phyloP scores from a whole-genome alignment of 2,113 vertebrate genomes.

The Neodon shergylaensis region DNA sequence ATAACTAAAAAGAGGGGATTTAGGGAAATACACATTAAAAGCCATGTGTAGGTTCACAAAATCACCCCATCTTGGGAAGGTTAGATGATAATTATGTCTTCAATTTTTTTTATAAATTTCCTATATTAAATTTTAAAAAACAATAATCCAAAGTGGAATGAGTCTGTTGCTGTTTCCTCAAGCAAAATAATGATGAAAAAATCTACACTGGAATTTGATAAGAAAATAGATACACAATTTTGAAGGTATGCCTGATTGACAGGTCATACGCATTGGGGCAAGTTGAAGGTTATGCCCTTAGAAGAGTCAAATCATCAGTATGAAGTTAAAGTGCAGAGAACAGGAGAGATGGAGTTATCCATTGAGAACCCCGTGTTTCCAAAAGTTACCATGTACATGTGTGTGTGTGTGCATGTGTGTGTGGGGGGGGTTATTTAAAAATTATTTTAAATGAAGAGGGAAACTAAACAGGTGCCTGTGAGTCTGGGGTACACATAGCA shows the following conservation, averaged over 20 bases:
- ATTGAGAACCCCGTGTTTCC: not conserved
- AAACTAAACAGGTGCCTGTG: not conserved
- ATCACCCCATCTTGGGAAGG: not conserved
- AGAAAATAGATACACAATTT: not conserved
- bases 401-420: not conserved
- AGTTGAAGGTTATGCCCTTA: not conserved
- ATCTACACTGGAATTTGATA: not conserved
- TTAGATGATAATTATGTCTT: conserved; percentile 28
- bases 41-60: not conserved
- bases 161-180: not conserved
- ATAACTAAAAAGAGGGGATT: not conserved
- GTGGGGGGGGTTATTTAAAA: not conserved
- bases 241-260: not conserved
- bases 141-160: conserved; percentile 2
- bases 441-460: not conserved
- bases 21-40: not conserved
- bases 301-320: not conserved
- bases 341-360: not conserved
- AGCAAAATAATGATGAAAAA: conserved; percentile 35
- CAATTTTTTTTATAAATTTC: conserved; percentile 35
- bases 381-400: not conserved
- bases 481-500: not conserved
- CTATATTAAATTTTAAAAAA: conserved; percentile 20
- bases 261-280: not conserved
- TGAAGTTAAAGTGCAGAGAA: not conserved